Evolutionary conservation across 2,797 vertebrate species (phyloP).

Genomic region (Pipistrellus nathusii): DNA sequence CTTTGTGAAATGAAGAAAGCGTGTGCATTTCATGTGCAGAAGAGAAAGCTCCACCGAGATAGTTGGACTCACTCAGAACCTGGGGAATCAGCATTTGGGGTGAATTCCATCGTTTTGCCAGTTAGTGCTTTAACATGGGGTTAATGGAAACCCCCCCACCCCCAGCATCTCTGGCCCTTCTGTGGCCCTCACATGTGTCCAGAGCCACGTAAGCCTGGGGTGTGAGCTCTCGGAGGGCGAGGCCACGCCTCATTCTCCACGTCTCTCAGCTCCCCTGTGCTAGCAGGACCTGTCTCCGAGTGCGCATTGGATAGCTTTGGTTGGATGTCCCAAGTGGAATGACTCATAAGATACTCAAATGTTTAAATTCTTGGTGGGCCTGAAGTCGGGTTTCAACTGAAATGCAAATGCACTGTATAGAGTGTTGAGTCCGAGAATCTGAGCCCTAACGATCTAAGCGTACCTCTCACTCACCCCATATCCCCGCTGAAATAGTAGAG

Average conservation of each 20-base stretch:
- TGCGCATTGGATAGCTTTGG: neutral
- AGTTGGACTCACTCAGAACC: conserved; percentile 9
- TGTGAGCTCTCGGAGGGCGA: neutral
- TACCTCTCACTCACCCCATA: neutral
- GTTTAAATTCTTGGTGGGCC: neutral
- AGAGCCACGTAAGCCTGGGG: neutral
- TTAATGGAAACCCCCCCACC: neutral
- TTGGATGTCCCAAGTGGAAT: neutral
- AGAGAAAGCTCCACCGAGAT: neutral
- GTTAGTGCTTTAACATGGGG: neutral
- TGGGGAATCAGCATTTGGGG: neutral
- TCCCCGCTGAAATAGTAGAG: neutral
- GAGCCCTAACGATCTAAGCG: neutral
- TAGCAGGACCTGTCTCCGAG: neutral
- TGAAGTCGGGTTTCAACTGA: conserved; percentile 10
- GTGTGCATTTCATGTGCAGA: neutral
- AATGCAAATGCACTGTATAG: neutral
- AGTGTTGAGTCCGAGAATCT: neutral
- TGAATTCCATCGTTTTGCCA: neutral
- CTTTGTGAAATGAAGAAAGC: conserved; percentile 52
- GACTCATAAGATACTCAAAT: neutral
- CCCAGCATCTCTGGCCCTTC: neutral
- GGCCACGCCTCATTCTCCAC: neutral
- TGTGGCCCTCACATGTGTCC: neutral
- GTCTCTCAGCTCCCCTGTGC: neutral